Percentiles rank a stretch among this genome's conserved stretches.
These are phyloP conservation scores for Corydoras sp. DNA, from an alignment of 2,113 vertebrate genomes.

Conservation along the genomic window DNA sequence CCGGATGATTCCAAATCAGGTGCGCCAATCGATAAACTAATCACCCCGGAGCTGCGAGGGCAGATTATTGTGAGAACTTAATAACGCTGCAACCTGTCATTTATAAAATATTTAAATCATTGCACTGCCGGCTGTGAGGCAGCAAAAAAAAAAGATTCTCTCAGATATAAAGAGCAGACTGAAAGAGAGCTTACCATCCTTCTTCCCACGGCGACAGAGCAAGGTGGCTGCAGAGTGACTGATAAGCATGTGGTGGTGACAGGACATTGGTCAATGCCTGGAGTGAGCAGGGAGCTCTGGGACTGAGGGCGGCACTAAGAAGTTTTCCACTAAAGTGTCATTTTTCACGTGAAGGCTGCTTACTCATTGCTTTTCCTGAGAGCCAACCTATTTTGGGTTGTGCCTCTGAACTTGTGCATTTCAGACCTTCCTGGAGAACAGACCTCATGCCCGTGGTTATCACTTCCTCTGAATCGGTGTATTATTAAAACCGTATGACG, in stretches of 20 bases:
- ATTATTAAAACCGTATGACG: too few relatives aligned
- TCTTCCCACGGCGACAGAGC: constrained; percentile 46
- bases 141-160: background rate
- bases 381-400: constrained; percentile 44
- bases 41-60: too few relatives aligned
- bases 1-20: too few relatives aligned
- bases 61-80: too few relatives aligned
- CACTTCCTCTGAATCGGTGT: too few relatives aligned
- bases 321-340: constrained; percentile 44
- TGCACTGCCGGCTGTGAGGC: too few relatives aligned
- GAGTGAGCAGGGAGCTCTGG: constrained; percentile 10
- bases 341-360: constrained; percentile 52
- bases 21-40: too few relatives aligned
- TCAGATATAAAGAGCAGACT: constrained; percentile 22
- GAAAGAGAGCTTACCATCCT: constrained; percentile 2
- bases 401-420: constrained; percentile 25
- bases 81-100: too few relatives aligned
- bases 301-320: constrained; percentile 18
- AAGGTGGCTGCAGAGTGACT: constrained; percentile 46
- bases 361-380: constrained; percentile 54
- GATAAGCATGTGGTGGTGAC: constrained; percentile 56
- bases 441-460: too few relatives aligned
- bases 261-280: constrained; percentile 52
- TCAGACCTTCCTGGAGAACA: background rate
- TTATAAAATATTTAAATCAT: too few relatives aligned